Evolutionary conservation across 2,797 vertebrate genomes (phyloP), one percentile per base, ranked within the genome.

Genomic region (Amphiprion clarkii): DNA sequence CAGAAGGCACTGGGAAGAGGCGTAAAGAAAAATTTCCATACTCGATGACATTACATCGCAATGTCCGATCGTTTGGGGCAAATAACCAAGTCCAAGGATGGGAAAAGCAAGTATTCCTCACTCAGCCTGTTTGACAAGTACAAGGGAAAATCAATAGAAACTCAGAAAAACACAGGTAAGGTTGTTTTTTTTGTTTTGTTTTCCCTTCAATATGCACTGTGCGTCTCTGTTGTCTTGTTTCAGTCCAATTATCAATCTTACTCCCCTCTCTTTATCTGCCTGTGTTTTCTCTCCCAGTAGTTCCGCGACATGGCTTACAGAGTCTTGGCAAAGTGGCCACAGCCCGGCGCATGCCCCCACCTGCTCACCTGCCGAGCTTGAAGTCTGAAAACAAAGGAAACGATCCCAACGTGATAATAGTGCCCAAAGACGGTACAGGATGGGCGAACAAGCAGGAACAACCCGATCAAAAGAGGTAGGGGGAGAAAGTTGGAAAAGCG

Each of bases 31-130:
- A 97, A 99, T 97, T 98, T 98, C 94, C 96, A 97, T 99, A 99
- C 98, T 99, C 96, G 97, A 99, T 99, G 98, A 99, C 97, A 97
- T 97, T 99, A 97, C 98, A 99, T 99, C 98, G 98, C 97, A 96
- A 99, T 99, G 98, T 99, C 98, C 95, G 98, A 99, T 99, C 98
- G 98, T 99, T 99, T 99, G 97, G 98, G 98, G 98, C 98, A 99
- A 98, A 97, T 98, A 97, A 98, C 97, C 97, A 99, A 99, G 97
- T 97, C 97, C 98, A 99, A 99, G 98, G 98, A 99, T 99, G 98
- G 98, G 96, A 99, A 99, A 99, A 98, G 97, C 97, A 99, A 99
- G 97, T 99, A 99, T 93, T 97, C 97, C 88, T 97, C 98, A 82
- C 97, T 99, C 97, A 99, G 97, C 96, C 97, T 99, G 93, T 99